Evolutionary conservation across 1,140 invertebrate genomes (phyloP), one percentile per base, ranked within the genome.

Genomic region (Drosophila oshimai): DNA sequence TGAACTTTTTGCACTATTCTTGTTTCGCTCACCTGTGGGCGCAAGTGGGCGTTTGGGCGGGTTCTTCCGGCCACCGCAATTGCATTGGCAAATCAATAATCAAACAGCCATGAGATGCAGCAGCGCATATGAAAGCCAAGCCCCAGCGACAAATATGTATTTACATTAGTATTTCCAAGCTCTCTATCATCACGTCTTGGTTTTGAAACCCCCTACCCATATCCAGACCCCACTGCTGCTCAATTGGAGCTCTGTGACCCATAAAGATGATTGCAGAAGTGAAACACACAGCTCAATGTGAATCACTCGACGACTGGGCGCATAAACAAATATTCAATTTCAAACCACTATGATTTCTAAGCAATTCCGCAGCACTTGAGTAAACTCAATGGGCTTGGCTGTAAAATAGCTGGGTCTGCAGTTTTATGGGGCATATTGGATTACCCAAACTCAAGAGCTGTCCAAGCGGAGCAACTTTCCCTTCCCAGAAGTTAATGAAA

Each of bases 211-310:
- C 50, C 34, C 24, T 70, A 29, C 67, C 50, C 50, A 70, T 47
- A 57, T 24, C 22, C 15, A 54, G 24, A 31, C n/a, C 29, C 17
- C 18, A 36, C 17, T 69, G 42, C 44, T 50, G 4, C 24, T 18
- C 10, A 41, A 70, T 71, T 60, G 54, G 68, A n/a, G 34, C 68
- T 65, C 68, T 65, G 44, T 33, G 67, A 72, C 68, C 68, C 68
- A 71, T 72, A 39, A 71, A 71, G 44, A 71, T 37, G 44, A 71
- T 68, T 36, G 37, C 36, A 42, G 20, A 18, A 20, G 7, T 29
- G 24, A 42, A 67, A 17, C 17, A 39, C 28, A 3, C 58, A 39
- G 24, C 45, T 34, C 39, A 15, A 29, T 10, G 36, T 68, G 46
- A 67, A 36, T 67, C 37, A 60, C 24, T 60, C 26, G 7, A 22